These are phyloP conservation scores for Polypterus bichir DNA, from an alignment of 2,113 vertebrate species.

Conservation along the genomic window DNA sequence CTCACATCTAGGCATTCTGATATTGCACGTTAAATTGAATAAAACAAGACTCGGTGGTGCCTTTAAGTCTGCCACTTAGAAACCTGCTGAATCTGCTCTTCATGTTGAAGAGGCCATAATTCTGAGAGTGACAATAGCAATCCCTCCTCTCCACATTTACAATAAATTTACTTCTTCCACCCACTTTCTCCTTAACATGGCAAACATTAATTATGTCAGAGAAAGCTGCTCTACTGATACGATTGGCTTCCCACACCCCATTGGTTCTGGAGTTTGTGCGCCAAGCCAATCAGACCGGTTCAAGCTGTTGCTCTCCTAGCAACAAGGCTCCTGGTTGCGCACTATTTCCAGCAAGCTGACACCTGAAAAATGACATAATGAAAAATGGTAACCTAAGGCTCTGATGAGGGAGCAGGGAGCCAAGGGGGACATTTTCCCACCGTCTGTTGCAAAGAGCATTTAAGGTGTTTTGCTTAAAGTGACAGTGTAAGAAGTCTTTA, in stretches of 20 bases:
- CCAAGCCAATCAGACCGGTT: slow-evolving; percentile 53
- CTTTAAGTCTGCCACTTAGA: no score
- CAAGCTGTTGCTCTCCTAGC: slow-evolving; percentile 76
- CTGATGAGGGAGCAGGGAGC: slow-evolving; percentile 45
- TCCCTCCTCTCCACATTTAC: slow-evolving; percentile 32
- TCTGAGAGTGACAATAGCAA: no score
- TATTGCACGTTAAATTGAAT: no score
- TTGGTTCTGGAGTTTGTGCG: slow-evolving; percentile 53
- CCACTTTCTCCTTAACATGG: slow-evolving; percentile 58
- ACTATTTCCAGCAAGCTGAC: slow-evolving; percentile 58
- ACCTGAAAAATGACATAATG: slow-evolving; percentile 77
- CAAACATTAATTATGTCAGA: slow-evolving; percentile 66
- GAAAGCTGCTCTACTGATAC: slow-evolving; percentile 35
- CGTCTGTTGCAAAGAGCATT: slow-evolving; percentile 60
- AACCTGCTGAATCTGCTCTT: no score
- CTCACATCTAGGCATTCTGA: no score
- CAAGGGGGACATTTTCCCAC: slow-evolving; percentile 28
- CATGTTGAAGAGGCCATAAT: no score
- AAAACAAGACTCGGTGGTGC: no score
- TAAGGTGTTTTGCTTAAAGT: slow-evolving; percentile 80
- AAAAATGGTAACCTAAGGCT: slow-evolving; percentile 55
- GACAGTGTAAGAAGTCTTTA: slow-evolving; percentile 26
- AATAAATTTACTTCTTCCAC: slow-evolving; percentile 36
- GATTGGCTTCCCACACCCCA: slow-evolving; percentile 30
- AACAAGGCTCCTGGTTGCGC: slow-evolving; percentile 68